A percentile compares a stretch with the other conserved stretches of the same genome.
Evolutionary conservation across 2,797 vertebrate genomes (phyloP).

Genomic region (Crocidura indochinensis): DNA sequence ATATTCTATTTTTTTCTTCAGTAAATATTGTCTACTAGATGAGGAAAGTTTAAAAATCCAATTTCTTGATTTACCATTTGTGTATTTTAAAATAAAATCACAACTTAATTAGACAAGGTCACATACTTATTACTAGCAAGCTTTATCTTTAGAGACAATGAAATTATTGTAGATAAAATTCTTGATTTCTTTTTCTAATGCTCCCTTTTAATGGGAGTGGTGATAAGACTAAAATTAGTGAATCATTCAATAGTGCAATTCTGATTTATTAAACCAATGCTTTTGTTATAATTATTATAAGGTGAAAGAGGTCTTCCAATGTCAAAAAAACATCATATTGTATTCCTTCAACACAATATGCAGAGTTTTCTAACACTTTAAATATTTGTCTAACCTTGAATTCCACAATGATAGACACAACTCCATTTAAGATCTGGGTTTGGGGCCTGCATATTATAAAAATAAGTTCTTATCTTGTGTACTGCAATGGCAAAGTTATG

Average conservation of each 20-base stretch:
- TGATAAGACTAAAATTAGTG: slow-evolving; percentile 76
- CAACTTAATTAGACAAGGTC: not conserved
- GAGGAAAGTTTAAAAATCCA: not conserved
- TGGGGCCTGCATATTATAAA: slow-evolving; percentile 42
- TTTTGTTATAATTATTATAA: slow-evolving; percentile 71
- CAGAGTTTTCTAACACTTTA: slow-evolving; percentile 74
- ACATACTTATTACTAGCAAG: slow-evolving; percentile 30
- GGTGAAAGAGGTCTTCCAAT: slow-evolving; percentile 67
- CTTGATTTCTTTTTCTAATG: slow-evolving; percentile 15
- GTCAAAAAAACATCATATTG: slow-evolving; percentile 69
- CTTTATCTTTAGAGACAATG: not conserved
- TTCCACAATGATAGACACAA: slow-evolving; percentile 70
- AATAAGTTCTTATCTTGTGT: not conserved
- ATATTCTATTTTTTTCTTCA: no score
- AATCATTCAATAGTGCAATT: slow-evolving; percentile 78
- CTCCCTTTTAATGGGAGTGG: slow-evolving; percentile 61
- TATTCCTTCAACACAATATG: slow-evolving; percentile 54
- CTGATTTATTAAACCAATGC: slow-evolving; percentile 78
- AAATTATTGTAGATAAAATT: slow-evolving; percentile 60
- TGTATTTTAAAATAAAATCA: not conserved
- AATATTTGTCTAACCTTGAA: slow-evolving; percentile 77
- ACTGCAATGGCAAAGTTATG: slow-evolving; percentile 16
- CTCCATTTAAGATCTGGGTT: slow-evolving; percentile 48
- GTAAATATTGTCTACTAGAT: not conserved
- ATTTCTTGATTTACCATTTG: not conserved